phyloP scores from a whole-genome alignment of 2,888 invertebrate genomes.

The Phasia obesa region DNA sequence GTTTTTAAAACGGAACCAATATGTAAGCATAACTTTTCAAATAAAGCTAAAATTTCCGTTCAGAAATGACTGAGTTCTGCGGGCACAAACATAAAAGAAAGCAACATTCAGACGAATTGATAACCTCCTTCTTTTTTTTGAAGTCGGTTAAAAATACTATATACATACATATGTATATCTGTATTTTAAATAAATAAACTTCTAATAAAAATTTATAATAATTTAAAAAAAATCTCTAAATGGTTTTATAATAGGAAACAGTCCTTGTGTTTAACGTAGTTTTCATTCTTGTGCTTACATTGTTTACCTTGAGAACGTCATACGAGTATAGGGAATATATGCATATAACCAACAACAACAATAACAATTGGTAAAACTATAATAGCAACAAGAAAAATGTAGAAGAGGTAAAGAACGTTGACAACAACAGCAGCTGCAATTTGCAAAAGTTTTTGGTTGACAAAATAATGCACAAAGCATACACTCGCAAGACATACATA shows the following conservation, averaged over 20 bases:
- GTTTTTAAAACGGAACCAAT: too few species aligned
- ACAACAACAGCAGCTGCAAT: conserved; percentile 49
- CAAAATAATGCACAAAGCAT: conserved; percentile 26
- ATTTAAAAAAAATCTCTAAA: background rate
- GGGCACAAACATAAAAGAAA: too few species aligned
- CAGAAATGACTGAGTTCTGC: too few species aligned
- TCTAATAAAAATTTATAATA: background rate
- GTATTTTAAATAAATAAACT: too few species aligned
- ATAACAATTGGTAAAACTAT: background rate
- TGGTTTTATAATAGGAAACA: background rate
- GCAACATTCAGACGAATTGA: too few species aligned
- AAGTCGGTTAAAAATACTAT: too few species aligned
- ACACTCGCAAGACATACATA: background rate
- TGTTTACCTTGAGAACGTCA: conserved; percentile 36
- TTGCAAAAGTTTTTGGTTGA: conserved; percentile 50
- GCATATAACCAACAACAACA: background rate
- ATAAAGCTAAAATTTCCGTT: too few species aligned
- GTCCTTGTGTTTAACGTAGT: conserved; percentile 20
- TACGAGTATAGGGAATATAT: background rate
- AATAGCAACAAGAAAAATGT: conserved; percentile 36
- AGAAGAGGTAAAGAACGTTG: conserved; percentile 29
- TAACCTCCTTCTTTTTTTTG: too few species aligned
- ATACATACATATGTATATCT: too few species aligned
- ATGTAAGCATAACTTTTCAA: too few species aligned
- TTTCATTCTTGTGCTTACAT: background rate